Percentiles rank a stretch among this genome's conserved stretches.
Conservation (phyloP, 2,888 invertebrate species). For the Andrena bicolor region DNA sequence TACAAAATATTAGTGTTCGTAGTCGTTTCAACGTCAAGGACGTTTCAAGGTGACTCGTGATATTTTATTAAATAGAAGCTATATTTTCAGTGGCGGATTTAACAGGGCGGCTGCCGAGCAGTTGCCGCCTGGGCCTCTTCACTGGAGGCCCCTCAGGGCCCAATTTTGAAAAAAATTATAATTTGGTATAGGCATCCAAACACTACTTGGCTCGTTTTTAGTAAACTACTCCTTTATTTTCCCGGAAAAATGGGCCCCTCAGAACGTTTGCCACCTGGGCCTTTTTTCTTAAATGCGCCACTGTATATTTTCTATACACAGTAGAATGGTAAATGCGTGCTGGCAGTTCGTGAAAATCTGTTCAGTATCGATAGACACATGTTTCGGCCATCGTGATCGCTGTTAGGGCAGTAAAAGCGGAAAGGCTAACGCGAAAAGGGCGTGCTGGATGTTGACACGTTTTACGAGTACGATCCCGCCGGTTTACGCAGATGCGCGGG, state of each 20-base stretch:
- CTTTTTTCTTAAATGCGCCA: too few species aligned
- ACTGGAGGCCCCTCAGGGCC: too few species aligned
- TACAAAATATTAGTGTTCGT: background rate
- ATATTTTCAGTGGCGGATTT: too few species aligned
- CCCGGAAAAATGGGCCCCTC: too few species aligned
- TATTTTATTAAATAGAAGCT: background rate
- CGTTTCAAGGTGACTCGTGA: background rate
- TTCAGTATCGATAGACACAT: background rate
- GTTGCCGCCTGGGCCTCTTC: too few species aligned
- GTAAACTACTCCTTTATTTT: too few species aligned
- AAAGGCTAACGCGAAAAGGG: conserved; percentile 36
- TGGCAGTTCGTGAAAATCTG: background rate
- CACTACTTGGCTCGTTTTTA: too few species aligned
- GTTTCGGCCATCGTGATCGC: background rate
- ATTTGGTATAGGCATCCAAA: too few species aligned
- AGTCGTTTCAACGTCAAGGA: background rate
- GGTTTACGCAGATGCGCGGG: conserved; percentile 18
- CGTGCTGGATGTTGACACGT: conserved; percentile 27
- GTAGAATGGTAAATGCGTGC: background rate
- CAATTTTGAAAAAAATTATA: too few species aligned
- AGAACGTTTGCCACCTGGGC: too few species aligned
- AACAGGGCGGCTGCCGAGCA: too few species aligned
- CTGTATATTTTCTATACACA: background rate
- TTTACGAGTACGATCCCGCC: conserved; percentile 42
- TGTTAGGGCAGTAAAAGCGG: background rate